phyloP scores from a whole-genome alignment of 1,140 invertebrate species.

The Liolophura sinensis region DNA sequence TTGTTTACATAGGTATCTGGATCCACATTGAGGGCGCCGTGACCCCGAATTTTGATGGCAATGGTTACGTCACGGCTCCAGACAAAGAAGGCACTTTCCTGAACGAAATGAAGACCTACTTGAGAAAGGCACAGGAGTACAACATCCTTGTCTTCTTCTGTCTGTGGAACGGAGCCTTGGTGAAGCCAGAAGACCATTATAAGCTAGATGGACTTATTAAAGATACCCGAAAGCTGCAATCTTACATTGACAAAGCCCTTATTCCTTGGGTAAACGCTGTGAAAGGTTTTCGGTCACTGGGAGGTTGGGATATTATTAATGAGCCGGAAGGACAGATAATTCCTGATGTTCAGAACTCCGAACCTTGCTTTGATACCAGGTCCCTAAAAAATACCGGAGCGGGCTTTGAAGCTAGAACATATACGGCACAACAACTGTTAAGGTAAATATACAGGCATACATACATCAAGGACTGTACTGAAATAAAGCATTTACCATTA shows the following conservation, averaged over 20 bases:
- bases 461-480: too few relatives aligned
- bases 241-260: conserved; percentile 57
- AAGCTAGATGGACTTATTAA: conserved; percentile 47
- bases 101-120: conserved; percentile 30
- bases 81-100: conserved; percentile 33
- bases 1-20: conserved; percentile 53
- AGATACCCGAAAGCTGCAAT: conserved; percentile 54
- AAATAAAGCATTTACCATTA: too few relatives aligned
- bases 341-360: conserved; percentile 32
- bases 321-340: conserved; percentile 57
- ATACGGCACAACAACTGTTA: conserved; percentile 29
- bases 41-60: conserved; percentile 41
- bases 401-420: conserved; percentile 49
- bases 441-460: conserved; percentile 21
- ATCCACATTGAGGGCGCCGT: conserved; percentile 57
- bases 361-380: conserved; percentile 55
- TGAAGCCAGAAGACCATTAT: conserved; percentile 36
- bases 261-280: conserved; percentile 48
- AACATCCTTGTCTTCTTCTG: conserved; percentile 55
- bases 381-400: conserved; percentile 42
- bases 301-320: conserved; percentile 58
- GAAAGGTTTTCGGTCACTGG: conserved; percentile 52
- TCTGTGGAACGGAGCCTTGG: conserved; percentile 58
- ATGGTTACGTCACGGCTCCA: conserved; percentile 28
- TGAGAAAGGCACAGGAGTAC: conserved; percentile 26